Base-by-base conservation (phyloP, 2,888 invertebrate species). In the Slavum lentiscoides region DNA sequence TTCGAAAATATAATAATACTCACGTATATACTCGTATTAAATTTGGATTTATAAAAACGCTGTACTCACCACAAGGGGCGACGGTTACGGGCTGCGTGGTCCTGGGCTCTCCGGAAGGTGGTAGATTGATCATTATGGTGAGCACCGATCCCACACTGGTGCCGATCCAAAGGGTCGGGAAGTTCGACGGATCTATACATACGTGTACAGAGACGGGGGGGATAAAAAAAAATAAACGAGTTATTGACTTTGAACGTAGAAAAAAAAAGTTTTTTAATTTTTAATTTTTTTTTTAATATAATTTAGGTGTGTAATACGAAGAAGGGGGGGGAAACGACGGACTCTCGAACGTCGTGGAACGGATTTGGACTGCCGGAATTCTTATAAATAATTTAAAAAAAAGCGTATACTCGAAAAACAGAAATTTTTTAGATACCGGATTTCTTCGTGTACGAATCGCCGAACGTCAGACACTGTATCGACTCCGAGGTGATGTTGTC, bases 111-210 rank as follows among this genome's bases (percentile, higher is more conserved):
- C 92, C 89, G 85, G 93, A 92, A 82, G 93, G 91, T 84, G 94
- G 92, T 84, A 90, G 86, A 86, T 91, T 93, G 86, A 98, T 91
- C 87, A 94, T 92, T 88, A 98, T 92, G 83, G 97, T 96, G 85
- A 98, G 90, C 86, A 97, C 95, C 82, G 98, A 97, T 85, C 99
- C 99, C 85, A 95, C 90, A 87, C 96, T 96, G 84, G 98, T 98
- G 85, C 99, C 98, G 85, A 98, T 93, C 98, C 98, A 99, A 84
- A 99, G 89, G 85, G 97, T 97, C 84, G 98, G 97, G 86, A 93
- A 89, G 85, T 92, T 90, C 87, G 91, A 91, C 85, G 93, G 92
- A 89, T 97, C 97, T 97, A 87, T 4, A 30, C 4, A 30, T 30
- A 30, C 30, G 30, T 30, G 4, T 30, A 39, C 43, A 6, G 43